A percentile compares a stretch with the other conserved stretches of the same genome.
phyloP scores from a whole-genome alignment of 1,140 invertebrate species.

The Manduca sexta region DNA sequence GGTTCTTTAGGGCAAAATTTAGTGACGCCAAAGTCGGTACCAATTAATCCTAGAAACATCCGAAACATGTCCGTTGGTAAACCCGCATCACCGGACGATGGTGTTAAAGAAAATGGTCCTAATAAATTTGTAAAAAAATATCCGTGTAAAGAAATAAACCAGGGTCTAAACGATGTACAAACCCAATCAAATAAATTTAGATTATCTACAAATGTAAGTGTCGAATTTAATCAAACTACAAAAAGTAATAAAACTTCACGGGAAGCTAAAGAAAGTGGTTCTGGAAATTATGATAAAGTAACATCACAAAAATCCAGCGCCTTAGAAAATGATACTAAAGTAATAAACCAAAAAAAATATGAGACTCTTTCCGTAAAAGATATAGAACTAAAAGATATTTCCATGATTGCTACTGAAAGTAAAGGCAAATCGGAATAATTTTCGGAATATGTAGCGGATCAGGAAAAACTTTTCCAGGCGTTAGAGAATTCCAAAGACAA shows the following conservation, averaged over 20 bases:
- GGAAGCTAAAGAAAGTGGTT: not conserved
- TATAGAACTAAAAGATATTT: constrained; percentile 11
- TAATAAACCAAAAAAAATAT: not conserved
- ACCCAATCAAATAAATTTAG: not conserved
- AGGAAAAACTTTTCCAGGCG: constrained; percentile 19
- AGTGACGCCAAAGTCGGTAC: constrained; percentile 20
- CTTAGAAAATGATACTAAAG: constrained; percentile 16
- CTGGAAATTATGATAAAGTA: not conserved
- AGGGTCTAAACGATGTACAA: not conserved
- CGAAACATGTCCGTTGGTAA: constrained; percentile 36
- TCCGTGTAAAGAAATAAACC: no score
- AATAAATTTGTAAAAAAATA: no score
- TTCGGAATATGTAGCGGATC: constrained; percentile 17
- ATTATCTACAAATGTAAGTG: not conserved
- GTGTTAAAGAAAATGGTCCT: no score
- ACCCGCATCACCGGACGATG: constrained; percentile 4
- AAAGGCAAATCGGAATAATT: constrained; percentile 8
- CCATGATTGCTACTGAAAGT: not conserved
- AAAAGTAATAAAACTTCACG: not conserved
- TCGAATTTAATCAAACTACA: not conserved
- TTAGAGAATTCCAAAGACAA: constrained; percentile 10
- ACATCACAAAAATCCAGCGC: constrained; percentile 6
- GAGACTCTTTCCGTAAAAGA: not conserved
- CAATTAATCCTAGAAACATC: constrained; percentile 38
- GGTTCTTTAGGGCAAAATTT: constrained; percentile 29